Evolutionary conservation across 1,140 invertebrate species (phyloP).

Genomic region (Hormaphis cornu): DNA sequence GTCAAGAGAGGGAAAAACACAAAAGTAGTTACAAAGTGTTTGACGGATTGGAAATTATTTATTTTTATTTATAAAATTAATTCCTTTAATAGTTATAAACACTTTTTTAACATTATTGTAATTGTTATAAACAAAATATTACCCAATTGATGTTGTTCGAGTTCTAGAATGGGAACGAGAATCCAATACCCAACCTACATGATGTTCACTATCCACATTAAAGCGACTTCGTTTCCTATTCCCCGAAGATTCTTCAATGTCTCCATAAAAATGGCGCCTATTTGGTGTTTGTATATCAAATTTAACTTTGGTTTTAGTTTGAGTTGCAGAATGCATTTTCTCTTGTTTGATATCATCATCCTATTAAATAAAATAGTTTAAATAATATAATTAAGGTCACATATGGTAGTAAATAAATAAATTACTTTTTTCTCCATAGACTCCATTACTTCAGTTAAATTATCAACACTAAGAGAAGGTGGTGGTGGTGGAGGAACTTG

Average conservation of each 20-base stretch:
- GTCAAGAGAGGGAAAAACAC: too few relatives aligned
- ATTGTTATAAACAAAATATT: not conserved
- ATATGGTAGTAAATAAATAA: not conserved
- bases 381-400: not conserved
- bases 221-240: slow-evolving; percentile 58
- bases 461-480: slow-evolving; percentile 34
- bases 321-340: not conserved
- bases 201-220: slow-evolving; percentile 86
- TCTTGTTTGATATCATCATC: slow-evolving; percentile 65
- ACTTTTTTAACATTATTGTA: too few relatives aligned
- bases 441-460: slow-evolving; percentile 30
- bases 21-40: too few relatives aligned
- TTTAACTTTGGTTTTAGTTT: slow-evolving; percentile 45
- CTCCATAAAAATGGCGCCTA: slow-evolving; percentile 22
- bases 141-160: slow-evolving; percentile 57
- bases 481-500: slow-evolving; percentile 71
- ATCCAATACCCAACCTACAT: slow-evolving; percentile 96
- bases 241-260: slow-evolving; percentile 19
- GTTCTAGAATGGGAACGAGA: slow-evolving; percentile 63
- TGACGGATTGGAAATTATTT: too few relatives aligned
- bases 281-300: slow-evolving; percentile 14
- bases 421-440: slow-evolving; percentile 23
- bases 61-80: too few relatives aligned
- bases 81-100: too few relatives aligned
- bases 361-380: slow-evolving; percentile 35